Percentiles rank a stretch among this genome's conserved stretches.
These are phyloP conservation scores for Lipophrys pholis DNA, from an alignment of 2,113 vertebrate species.

Conservation along the genomic window DNA sequence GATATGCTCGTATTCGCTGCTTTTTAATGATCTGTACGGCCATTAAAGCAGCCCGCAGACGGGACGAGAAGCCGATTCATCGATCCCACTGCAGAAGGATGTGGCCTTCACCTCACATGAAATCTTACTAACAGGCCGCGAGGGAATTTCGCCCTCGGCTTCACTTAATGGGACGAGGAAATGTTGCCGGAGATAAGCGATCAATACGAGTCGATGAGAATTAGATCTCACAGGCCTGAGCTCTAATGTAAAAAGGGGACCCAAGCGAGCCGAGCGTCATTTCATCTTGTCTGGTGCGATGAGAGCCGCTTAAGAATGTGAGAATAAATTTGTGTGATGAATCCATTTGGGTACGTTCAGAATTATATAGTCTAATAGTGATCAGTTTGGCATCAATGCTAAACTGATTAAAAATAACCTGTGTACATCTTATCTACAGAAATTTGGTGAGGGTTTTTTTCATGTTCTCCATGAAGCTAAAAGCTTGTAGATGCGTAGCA, in stretches of 20 bases:
- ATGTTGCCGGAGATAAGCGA: constrained; percentile 38
- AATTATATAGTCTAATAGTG: no score
- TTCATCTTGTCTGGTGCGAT: neutral
- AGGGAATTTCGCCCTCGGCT: constrained; percentile 39
- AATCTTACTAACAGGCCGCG: constrained; percentile 29
- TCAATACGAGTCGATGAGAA: constrained; percentile 42
- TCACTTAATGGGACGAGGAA: constrained; percentile 42
- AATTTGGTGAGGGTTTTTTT: no score
- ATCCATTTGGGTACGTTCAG: neutral
- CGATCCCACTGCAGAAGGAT: constrained; percentile 23
- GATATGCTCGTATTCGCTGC: neutral
- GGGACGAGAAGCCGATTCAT: constrained; percentile 29
- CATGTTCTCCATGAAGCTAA: no score
- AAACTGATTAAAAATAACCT: no score
- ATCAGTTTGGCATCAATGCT: no score
- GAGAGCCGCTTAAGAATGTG: neutral
- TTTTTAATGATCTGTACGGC: constrained; percentile 20
- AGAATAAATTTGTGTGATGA: neutral
- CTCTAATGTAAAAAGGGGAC: constrained; percentile 6
- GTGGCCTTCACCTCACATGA: constrained; percentile 49
- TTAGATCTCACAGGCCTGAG: constrained; percentile 6
- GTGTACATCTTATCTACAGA: no score
- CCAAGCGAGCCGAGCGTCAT: constrained; percentile 12
- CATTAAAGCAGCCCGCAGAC: constrained; percentile 10
- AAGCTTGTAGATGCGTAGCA: no score